Conservation (phyloP, 2,113 vertebrate genomes). For the Nansenia antarctica region DNA sequence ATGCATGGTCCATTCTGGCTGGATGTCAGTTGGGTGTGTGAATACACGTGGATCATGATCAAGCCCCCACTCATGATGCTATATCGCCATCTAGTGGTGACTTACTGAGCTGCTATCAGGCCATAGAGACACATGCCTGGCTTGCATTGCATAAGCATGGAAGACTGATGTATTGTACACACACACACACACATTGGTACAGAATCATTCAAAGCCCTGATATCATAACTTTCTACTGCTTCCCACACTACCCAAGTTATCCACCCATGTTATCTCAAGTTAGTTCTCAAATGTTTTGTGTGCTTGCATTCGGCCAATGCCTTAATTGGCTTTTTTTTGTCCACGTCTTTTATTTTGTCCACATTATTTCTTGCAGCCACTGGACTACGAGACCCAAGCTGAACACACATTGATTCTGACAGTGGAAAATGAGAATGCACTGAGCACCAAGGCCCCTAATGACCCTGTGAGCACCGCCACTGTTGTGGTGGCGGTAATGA, state of each 20-base stretch:
- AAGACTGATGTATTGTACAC: too few species aligned
- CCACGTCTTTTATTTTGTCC: background rate
- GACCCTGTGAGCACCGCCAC: constrained; percentile 71
- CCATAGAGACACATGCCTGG: too few species aligned
- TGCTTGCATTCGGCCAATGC: too few species aligned
- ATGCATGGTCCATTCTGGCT: constrained; percentile 6
- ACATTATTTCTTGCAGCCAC: constrained; percentile 70
- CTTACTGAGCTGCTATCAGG: background rate
- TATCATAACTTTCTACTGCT: too few species aligned
- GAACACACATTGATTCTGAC: constrained; percentile 73
- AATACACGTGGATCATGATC: background rate
- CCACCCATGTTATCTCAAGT: too few species aligned
- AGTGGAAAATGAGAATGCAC: constrained; percentile 79
- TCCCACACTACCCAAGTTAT: background rate
- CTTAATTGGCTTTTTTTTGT: background rate
- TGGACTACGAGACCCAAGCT: constrained; percentile 82
- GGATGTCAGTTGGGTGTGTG: background rate
- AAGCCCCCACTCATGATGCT: background rate
- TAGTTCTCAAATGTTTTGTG: too few species aligned
- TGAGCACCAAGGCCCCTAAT: constrained; percentile 69
- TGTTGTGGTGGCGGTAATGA: constrained; percentile 77
- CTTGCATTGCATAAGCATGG: too few species aligned
- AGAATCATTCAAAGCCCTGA: too few species aligned
- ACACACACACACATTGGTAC: too few species aligned
- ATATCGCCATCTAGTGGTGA: constrained; percentile 1